Conservation (phyloP, 2,797 vertebrate species). For the Oreortyx pictus region DNA sequence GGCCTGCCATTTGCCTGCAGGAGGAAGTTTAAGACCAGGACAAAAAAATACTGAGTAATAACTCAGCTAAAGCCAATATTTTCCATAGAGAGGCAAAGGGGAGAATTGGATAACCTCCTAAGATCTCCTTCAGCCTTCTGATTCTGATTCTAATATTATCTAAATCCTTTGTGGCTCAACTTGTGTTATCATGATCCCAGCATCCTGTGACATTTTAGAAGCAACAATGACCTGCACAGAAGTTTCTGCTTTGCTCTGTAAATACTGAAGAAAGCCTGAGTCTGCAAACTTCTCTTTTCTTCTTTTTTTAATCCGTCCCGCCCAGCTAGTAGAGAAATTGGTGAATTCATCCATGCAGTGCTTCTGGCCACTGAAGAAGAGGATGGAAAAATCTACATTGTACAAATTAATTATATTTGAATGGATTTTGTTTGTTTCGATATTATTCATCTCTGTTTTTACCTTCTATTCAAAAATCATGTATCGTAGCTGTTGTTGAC, state of each 20-base stretch:
- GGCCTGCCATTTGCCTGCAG: neutral
- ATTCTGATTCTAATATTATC: slow-evolving; percentile 29
- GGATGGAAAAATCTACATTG: neutral
- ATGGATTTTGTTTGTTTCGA: neutral
- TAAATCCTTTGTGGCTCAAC: slow-evolving; percentile 1
- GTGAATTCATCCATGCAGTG: neutral
- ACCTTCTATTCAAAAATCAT: neutral
- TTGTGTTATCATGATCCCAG: neutral
- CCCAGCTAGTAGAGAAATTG: neutral
- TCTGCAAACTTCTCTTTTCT: neutral
- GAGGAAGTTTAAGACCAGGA: neutral
- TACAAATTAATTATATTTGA: neutral
- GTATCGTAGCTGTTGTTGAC: neutral
- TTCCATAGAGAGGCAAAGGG: neutral
- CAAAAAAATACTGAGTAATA: neutral
- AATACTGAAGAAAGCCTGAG: neutral
- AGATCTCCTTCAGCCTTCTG: neutral
- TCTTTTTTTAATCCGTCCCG: neutral
- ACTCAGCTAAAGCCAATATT: neutral
- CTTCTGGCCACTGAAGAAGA: neutral
- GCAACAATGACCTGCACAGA: neutral
- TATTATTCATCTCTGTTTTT: neutral
- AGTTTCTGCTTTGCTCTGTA: neutral
- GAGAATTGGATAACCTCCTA: neutral
- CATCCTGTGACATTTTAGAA: neutral